These are phyloP conservation scores for Nymphalis polychloros DNA, from an alignment of 2,888 invertebrate species.

Conservation along the genomic window DNA sequence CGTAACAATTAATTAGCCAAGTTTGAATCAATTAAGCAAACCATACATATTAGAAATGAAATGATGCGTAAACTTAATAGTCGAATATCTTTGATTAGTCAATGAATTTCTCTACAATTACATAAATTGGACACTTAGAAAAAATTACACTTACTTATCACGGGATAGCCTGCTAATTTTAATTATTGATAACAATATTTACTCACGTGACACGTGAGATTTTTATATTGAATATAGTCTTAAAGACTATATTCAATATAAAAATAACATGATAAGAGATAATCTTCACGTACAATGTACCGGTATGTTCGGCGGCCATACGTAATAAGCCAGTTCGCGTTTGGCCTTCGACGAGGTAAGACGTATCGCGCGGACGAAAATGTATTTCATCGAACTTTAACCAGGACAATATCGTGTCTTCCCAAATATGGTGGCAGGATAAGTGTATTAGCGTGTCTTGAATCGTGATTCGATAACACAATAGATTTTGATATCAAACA, in stretches of 20 bases:
- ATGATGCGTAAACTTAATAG: neutral
- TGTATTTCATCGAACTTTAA: slow-evolving; percentile 34
- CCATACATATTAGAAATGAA: neutral
- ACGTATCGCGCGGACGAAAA: slow-evolving; percentile 35
- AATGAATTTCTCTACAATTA: neutral
- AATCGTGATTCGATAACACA: slow-evolving; percentile 44
- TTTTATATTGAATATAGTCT: too few species aligned
- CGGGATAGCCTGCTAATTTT: slow-evolving; percentile 11
- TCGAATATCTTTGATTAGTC: too few species aligned
- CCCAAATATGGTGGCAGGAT: slow-evolving; percentile 44
- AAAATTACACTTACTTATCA: neutral
- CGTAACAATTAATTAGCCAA: slow-evolving; percentile 15
- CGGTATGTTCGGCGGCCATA: slow-evolving; percentile 7
- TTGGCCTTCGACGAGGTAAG: slow-evolving; percentile 28
- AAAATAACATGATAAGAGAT: slow-evolving; percentile 46
- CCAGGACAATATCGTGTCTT: slow-evolving; percentile 27
- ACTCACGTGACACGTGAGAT: slow-evolving; percentile 22
- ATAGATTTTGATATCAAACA: slow-evolving; percentile 32
- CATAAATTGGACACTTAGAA: too few species aligned
- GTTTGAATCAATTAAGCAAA: slow-evolving; percentile 4
- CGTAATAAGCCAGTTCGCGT: slow-evolving; percentile 39
- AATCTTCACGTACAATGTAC: slow-evolving; percentile 27
- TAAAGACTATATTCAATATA: slow-evolving; percentile 25
- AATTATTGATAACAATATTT: slow-evolving; percentile 23
- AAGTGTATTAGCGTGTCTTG: slow-evolving; percentile 37